Evolutionary conservation across 1,140 invertebrate genomes (phyloP).

Genomic region (Zaprionus ghesquierei): DNA sequence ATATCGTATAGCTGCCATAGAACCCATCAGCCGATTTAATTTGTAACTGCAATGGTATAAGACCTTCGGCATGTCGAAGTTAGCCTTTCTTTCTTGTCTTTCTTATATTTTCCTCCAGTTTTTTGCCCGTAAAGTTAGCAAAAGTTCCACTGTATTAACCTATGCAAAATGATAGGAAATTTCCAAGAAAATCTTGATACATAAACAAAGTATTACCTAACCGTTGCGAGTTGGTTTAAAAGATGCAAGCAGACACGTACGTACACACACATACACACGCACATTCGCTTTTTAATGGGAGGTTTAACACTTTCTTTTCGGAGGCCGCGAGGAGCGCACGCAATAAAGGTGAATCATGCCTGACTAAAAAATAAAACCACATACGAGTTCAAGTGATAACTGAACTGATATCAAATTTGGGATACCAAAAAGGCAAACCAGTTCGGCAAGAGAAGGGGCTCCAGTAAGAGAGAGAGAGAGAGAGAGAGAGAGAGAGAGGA

Average conservation of each 20-base stretch:
- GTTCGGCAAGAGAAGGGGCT: slow-evolving; percentile 7
- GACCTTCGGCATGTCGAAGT: too few relatives aligned
- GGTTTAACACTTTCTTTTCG: slow-evolving; percentile 69
- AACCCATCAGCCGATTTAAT: too few relatives aligned
- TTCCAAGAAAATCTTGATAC: not conserved
- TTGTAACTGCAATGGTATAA: too few relatives aligned
- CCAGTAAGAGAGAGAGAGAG: not conserved
- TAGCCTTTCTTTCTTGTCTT: not conserved
- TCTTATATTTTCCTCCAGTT: not conserved
- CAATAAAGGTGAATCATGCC: slow-evolving; percentile 54
- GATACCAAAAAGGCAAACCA: slow-evolving; percentile 22
- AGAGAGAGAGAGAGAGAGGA: not conserved
- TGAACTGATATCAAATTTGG: slow-evolving; percentile 27
- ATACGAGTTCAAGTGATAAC: slow-evolving; percentile 22
- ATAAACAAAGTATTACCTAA: slow-evolving; percentile 34
- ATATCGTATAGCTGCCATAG: too few relatives aligned
- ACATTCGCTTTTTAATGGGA: not conserved
- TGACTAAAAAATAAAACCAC: not conserved
- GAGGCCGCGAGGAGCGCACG: slow-evolving; percentile 1
- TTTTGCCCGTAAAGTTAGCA: not conserved
- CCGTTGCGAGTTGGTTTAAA: slow-evolving; percentile 6
- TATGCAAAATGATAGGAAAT: slow-evolving; percentile 7
- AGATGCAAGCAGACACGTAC: not conserved
- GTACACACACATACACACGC: not conserved
- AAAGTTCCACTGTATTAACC: not conserved